Conservation (phyloP, 2,888 invertebrate genomes). For the Lycaena phlaeas region DNA sequence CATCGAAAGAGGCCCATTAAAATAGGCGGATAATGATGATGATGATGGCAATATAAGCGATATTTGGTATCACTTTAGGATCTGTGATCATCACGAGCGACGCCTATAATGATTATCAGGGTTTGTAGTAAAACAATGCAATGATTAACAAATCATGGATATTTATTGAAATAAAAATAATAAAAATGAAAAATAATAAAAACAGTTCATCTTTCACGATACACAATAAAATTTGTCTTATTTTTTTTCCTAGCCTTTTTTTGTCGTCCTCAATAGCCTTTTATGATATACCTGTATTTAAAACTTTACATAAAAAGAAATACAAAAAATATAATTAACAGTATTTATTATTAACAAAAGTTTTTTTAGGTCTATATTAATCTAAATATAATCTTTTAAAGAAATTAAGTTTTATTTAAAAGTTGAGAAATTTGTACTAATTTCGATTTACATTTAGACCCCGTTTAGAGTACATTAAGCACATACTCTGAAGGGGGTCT, state of each 20-base stretch:
- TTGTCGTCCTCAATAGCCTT: conserved; percentile 27
- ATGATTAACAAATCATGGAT: conserved; percentile 71
- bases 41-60: no score
- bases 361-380: no score
- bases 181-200: conserved; percentile 73
- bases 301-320: background rate
- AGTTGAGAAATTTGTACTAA: background rate
- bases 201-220: conserved; percentile 71
- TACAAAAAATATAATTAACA: background rate
- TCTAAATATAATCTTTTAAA: no score
- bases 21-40: background rate
- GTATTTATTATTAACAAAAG: background rate
- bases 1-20: background rate
- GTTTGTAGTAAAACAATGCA: conserved; percentile 33
- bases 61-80: background rate
- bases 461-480: conserved; percentile 33
- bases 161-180: conserved; percentile 74
- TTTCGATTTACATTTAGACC: conserved; percentile 29
- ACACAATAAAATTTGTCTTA: conserved; percentile 71
- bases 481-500: conserved; percentile 49
- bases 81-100: background rate
- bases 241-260: conserved; percentile 52
- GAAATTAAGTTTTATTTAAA: conserved; percentile 10
- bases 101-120: background rate
- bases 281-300: conserved; percentile 12